A percentile compares a stretch with the other conserved stretches of the same genome.
phyloP scores from a whole-genome alignment of 2,113 vertebrate species.

The Lampris megalopsis region DNA sequence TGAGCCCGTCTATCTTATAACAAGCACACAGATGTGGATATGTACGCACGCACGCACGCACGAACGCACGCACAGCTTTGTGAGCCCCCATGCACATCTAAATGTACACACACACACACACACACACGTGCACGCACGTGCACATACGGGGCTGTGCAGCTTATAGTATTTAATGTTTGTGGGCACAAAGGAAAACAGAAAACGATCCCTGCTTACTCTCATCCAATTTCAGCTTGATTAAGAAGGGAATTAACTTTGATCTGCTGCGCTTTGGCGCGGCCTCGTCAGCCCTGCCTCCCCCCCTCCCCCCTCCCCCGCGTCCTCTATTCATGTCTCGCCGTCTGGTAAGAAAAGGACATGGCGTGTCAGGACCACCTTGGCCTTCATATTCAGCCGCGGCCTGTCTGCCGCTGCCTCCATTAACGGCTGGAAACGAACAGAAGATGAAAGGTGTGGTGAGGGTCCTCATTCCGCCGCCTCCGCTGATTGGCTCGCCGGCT shows the following conservation, averaged over 20 bases:
- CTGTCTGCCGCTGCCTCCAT: slow-evolving; percentile 44
- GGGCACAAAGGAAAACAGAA: slow-evolving; percentile 71
- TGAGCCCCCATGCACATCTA: background rate
- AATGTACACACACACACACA: slow-evolving; percentile 29
- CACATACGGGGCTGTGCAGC: slow-evolving; percentile 17
- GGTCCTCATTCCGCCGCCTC: slow-evolving; percentile 38
- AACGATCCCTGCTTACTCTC: slow-evolving; percentile 61
- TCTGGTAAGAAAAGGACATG: slow-evolving; percentile 72
- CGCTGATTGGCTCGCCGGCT: slow-evolving; percentile 30
- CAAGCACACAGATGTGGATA: slow-evolving; percentile 5
- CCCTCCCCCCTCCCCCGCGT: slow-evolving; percentile 57
- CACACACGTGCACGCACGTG: slow-evolving; percentile 2
- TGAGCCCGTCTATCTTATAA: slow-evolving; percentile 19
- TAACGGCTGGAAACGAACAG: slow-evolving; percentile 68
- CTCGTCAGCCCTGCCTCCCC: slow-evolving; percentile 47
- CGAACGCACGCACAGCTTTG: background rate
- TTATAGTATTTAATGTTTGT: slow-evolving; percentile 59
- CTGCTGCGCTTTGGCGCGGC: slow-evolving; percentile 50
- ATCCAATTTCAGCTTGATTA: slow-evolving; percentile 78
- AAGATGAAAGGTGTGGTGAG: slow-evolving; percentile 70
- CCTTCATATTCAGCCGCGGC: slow-evolving; percentile 64
- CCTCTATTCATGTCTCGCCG: slow-evolving; percentile 59
- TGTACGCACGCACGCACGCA: slow-evolving; percentile 3
- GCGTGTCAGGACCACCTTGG: slow-evolving; percentile 70
- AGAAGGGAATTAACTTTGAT: slow-evolving; percentile 79